These are phyloP conservation scores for Neoascia interrupta DNA, from an alignment of 2,888 invertebrate genomes.

Conservation along the genomic window DNA sequence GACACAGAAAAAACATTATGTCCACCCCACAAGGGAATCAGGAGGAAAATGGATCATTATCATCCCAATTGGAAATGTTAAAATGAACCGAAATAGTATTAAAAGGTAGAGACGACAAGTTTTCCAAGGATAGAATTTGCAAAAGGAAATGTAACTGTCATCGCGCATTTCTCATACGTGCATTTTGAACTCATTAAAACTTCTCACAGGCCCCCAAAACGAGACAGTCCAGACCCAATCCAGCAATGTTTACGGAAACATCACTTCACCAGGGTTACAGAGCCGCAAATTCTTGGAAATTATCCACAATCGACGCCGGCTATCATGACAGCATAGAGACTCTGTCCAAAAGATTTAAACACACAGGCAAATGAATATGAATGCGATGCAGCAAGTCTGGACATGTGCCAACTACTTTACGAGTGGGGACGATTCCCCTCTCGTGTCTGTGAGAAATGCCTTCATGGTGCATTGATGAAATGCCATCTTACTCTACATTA, in stretches of 20 bases:
- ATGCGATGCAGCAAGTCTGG: conserved; percentile 27
- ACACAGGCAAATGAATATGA: conserved; percentile 15
- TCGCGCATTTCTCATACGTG: no score
- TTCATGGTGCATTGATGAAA: conserved; percentile 65
- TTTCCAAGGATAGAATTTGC: no score
- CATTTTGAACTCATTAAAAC: conserved; percentile 38
- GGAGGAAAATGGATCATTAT: no score
- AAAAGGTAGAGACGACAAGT: no score
- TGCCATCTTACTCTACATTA: conserved; percentile 63
- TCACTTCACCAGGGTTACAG: conserved; percentile 57
- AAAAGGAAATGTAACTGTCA: no score
- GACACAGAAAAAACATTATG: no score
- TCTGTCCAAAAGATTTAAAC: conserved; percentile 46
- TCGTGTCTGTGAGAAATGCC: conserved; percentile 61
- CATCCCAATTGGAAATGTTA: no score
- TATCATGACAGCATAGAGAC: conserved; percentile 45
- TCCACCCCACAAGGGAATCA: no score
- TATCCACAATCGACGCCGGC: conserved; percentile 66
- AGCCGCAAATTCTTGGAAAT: conserved; percentile 68
- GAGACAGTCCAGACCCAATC: conserved; percentile 15
- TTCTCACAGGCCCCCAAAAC: conserved; percentile 34
- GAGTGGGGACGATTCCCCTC: conserved; percentile 35
- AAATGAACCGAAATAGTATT: no score
- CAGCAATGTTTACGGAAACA: conserved; percentile 61
- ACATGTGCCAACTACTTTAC: conserved; percentile 49